Conservation (phyloP, 2,113 vertebrate genomes). For the Polypterus bichir region DNA sequence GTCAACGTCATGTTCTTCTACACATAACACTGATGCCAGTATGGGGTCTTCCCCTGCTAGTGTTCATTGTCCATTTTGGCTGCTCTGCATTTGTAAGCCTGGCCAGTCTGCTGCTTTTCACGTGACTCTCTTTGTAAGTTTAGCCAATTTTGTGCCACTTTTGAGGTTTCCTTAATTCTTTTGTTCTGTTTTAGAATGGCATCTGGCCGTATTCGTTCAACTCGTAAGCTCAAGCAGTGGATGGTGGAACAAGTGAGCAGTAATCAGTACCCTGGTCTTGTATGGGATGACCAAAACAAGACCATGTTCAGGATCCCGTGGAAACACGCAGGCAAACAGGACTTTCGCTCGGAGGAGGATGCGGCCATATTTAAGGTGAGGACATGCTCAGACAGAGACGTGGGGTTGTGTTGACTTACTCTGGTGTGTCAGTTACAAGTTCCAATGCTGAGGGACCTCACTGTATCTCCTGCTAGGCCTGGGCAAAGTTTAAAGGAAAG, state of each 20-base stretch:
- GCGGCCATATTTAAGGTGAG: constrained; percentile 76
- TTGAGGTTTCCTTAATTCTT: neutral
- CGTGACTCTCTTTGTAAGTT: too few relatives aligned
- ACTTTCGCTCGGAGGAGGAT: constrained; percentile 74
- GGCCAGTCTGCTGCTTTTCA: too few relatives aligned
- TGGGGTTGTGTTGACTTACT: too few relatives aligned
- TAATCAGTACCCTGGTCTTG: constrained; percentile 53
- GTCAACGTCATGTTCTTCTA: too few relatives aligned
- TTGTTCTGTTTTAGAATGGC: constrained; percentile 38
- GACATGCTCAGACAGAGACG: too few relatives aligned
- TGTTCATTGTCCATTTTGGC: too few relatives aligned
- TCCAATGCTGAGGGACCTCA: neutral
- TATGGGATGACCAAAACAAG: constrained; percentile 66
- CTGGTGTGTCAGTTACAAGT: too few relatives aligned
- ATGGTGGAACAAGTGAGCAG: constrained; percentile 69
- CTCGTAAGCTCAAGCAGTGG: constrained; percentile 67
- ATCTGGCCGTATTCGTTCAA: constrained; percentile 41
- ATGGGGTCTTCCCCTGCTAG: too few relatives aligned
- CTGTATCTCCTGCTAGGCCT: constrained; percentile 46
- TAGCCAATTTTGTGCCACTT: too few relatives aligned
- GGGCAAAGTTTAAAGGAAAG: constrained; percentile 73
- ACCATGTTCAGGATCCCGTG: constrained; percentile 87
- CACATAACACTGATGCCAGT: too few relatives aligned
- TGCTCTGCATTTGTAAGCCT: too few relatives aligned
- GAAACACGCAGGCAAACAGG: constrained; percentile 85